These are phyloP conservation scores for Mesochorus sp. DNA, from an alignment of 2,888 invertebrate species.

Conservation along the genomic window DNA sequence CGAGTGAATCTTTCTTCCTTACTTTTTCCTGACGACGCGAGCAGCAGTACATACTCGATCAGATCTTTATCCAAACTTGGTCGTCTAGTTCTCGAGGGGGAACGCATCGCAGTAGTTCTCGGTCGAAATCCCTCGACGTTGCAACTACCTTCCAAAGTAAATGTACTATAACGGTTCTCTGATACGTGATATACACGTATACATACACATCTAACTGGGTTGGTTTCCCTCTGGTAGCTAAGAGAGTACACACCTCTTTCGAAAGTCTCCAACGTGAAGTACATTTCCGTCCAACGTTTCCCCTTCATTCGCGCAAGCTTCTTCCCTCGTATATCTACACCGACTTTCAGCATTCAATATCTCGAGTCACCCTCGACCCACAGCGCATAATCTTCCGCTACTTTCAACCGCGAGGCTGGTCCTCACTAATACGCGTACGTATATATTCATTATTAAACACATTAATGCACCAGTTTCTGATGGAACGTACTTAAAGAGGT, in stretches of 20 bases:
- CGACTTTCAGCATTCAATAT: not conserved
- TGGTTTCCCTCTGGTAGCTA: not conserved
- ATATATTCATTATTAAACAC: not conserved
- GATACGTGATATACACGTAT: not conserved
- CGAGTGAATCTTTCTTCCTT: not conserved
- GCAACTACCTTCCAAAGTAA: not conserved
- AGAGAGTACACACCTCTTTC: not conserved
- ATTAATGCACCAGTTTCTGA: not conserved
- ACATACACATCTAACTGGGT: not conserved
- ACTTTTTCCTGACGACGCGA: not conserved
- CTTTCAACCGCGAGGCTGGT: not conserved
- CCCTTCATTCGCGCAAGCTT: conserved; percentile 26
- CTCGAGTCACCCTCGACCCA: not conserved
- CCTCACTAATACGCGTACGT: not conserved
- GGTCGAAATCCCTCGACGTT: conserved; percentile 8
- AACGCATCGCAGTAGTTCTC: conserved; percentile 13
- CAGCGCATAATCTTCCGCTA: not conserved
- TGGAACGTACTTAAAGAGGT: no score
- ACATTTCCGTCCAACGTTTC: conserved; percentile 10
- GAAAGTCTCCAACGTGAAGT: conserved; percentile 5
- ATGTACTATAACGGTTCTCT: not conserved
- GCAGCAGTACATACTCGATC: not conserved
- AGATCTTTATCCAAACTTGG: conserved; percentile 26
- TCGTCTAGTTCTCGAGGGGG: conserved; percentile 23
- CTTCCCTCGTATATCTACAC: not conserved